Evolutionary conservation across 2,888 invertebrate genomes (phyloP), one percentile per base, ranked within the genome.

Genomic region (Endomychus coccineus): DNA sequence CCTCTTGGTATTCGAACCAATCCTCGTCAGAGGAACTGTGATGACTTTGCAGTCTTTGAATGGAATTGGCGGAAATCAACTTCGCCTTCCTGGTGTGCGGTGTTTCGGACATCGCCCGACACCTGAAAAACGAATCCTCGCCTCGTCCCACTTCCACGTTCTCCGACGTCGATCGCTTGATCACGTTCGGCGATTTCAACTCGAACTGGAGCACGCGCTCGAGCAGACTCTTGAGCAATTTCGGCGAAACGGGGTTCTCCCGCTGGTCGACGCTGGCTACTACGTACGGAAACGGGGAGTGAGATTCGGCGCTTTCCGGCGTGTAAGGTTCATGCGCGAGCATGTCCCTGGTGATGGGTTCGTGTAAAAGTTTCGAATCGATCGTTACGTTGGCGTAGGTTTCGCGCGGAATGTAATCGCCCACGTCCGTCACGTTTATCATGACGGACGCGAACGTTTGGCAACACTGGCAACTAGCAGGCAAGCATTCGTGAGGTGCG

Each of bases 291-390:
- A 71, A 71, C 0, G 85, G 84, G 27, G 82, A 80, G 51, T 77
- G 82, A 13, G 84, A 83, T 53, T 85, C 85, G 45, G 78, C 71
- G 60, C 83, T 84, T 54, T 86, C 86, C n/a, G 86, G 86, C 0
- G 86, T 86, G 52, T 86, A 86, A 0, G 86, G 85, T 50, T 83
- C 83, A 52, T 77, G 65, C 54, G 53, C 49, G 19, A 66, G 50
- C 64, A 62, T 64, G 36, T 61, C 64, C 46, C 66, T 66, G 50
- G 69, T 61, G 44, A 70, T 66, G 42, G 62, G 66, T 50, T 73
- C 71, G 65, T 72, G 72, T 68, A 73, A 64, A 46, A 71, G 59
- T 54, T 68, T 67, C 27, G 56, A 56, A 51, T 66, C 64, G 47
- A 66, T 51, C 32, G 49, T 44, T 24, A 57, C 45, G 34, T 56